Conservation (phyloP, 2,888 invertebrate species). For the Eristalis pertinax region DNA sequence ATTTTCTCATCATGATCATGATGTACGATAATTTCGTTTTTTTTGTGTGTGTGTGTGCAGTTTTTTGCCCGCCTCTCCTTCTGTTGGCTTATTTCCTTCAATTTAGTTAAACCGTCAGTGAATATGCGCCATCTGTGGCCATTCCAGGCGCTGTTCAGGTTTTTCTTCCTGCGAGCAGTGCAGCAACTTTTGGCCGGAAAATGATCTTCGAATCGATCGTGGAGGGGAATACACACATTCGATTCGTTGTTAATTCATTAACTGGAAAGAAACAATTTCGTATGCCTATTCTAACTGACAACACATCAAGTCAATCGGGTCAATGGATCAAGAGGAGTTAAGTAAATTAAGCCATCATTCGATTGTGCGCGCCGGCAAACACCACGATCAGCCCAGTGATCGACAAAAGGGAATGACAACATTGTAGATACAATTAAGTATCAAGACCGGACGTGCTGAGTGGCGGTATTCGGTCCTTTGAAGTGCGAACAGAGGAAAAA, state of each 20-base stretch:
- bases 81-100: constrained; percentile 34
- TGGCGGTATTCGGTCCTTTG: constrained; percentile 40
- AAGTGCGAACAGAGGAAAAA: constrained; percentile 28
- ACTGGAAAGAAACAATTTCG: constrained; percentile 1
- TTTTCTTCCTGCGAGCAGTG: constrained; percentile 1
- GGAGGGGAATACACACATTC: too few relatives aligned
- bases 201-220: neutral
- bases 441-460: neutral
- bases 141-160: constrained; percentile 2
- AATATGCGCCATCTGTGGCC: neutral
- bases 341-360: constrained; percentile 80
- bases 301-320: neutral
- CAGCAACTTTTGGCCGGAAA: too few relatives aligned
- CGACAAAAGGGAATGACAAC: constrained; percentile 52
- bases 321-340: neutral
- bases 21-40: constrained; percentile 60
- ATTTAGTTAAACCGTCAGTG: constrained; percentile 19
- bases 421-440: constrained; percentile 21
- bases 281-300: neutral
- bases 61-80: constrained; percentile 15
- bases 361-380: constrained; percentile 61
- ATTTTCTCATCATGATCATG: constrained; percentile 71
- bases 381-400: constrained; percentile 30
- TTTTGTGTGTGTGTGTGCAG: neutral
- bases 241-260: neutral